Conservation (phyloP, 1,140 invertebrate species). For the Cotesia glomerata region DNA sequence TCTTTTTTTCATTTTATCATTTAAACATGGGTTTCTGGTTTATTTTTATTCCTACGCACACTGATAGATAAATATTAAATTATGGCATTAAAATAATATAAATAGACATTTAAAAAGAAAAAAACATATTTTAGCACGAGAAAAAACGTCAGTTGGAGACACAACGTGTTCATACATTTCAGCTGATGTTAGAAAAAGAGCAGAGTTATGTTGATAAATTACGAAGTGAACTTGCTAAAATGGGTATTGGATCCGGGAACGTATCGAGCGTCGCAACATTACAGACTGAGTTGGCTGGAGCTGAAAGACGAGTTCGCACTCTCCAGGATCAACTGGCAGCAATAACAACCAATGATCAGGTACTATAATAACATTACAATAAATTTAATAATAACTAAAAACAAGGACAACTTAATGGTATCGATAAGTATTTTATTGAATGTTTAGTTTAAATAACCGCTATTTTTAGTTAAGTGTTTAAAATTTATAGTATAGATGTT, state of each 20-base stretch:
- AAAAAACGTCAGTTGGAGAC: conserved; percentile 79
- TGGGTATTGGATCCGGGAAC: conserved; percentile 57
- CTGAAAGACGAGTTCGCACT: conserved; percentile 69
- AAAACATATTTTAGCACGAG: conserved; percentile 68
- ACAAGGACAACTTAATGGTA: neutral
- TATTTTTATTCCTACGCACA: neutral
- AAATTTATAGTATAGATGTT: no score
- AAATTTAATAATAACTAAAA: neutral
- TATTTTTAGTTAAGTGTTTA: no score
- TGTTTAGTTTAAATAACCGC: no score
- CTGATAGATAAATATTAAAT: neutral
- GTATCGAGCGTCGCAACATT: conserved; percentile 54
- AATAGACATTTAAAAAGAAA: neutral
- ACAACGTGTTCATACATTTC: conserved; percentile 76
- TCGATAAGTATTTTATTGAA: neutral
- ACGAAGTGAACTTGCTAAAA: conserved; percentile 67
- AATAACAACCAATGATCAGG: conserved; percentile 56
- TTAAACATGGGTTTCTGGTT: neutral
- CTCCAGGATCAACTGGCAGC: conserved; percentile 68
- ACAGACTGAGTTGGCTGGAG: conserved; percentile 65
- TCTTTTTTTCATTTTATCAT: neutral
- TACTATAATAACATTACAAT: conserved; percentile 24
- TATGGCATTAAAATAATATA: neutral
- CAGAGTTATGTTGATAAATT: conserved; percentile 76
- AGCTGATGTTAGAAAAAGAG: conserved; percentile 82